Evolutionary conservation across 2,797 vertebrate genomes (phyloP), one percentile per base, ranked within the genome.

Genomic region (Lepidocolaptes lacrymiger): DNA sequence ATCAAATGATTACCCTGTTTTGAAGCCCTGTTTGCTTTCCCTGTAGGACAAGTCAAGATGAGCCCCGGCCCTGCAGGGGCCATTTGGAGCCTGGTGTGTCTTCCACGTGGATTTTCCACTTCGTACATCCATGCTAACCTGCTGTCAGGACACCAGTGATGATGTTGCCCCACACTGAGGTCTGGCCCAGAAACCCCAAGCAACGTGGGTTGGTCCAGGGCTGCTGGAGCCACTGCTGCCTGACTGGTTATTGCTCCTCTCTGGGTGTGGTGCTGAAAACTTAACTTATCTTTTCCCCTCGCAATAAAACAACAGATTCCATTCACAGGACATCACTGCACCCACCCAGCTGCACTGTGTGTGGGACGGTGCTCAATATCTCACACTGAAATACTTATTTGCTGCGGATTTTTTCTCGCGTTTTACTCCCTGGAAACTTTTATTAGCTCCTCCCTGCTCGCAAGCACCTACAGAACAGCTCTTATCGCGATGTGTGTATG

Each of bases 281-380:
- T 20, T 7, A 61, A 14, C 37, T 76, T 90, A 74, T 89, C 91
- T 89, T 87, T 88, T 82, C 68, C 36, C 54, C 64, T 85, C 1
- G 13, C 73, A 72, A 39, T 51, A 10, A 26, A 79, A 36, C 61
- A 56, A 43, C 68, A 61, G 89, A 94, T 96, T 95, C 95, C 95
- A 86, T 93, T 91, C 6, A 2, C 8, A 77, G 89, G 51, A 88
- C 92, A 92, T 93, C 95, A 91, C 46, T 9, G 75, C 46, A 66
- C 24, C 92, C 93, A 75, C 75, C 92, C 88, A 76, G 79, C 14
- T 27, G 3, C 48, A 4, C 30, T 24, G 20, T 5, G 21, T 14
- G 7, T 16, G 34, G 55, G 44, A 61, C 92, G 22, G 2, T 0
- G 81, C 72, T 49, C 72, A 28, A 5, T 64, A 89, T 56, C 72